A percentile compares a stretch with the other conserved stretches of the same genome.
Conservation (phyloP, 2,888 invertebrate genomes). For the Laothoe populi region DNA sequence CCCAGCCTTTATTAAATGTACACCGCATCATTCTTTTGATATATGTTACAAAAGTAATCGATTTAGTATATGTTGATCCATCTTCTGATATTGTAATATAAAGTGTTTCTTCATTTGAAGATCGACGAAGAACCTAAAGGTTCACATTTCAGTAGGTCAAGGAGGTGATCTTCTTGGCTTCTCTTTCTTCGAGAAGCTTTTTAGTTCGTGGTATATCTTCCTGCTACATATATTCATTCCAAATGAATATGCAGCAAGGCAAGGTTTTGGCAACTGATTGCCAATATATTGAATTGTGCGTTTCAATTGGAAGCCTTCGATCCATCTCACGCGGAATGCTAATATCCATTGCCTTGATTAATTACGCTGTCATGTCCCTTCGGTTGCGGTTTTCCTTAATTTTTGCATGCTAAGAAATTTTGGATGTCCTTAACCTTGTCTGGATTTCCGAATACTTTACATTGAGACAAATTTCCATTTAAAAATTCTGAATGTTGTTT, state of each 20-base stretch:
- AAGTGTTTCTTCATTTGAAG: too few species aligned
- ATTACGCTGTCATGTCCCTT: conserved; percentile 33
- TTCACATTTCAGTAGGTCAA: not conserved
- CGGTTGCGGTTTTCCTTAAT: conserved; percentile 33
- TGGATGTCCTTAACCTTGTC: conserved; percentile 11
- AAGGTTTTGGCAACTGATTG: conserved; percentile 16
- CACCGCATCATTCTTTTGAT: too few species aligned
- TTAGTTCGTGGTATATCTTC: too few species aligned
- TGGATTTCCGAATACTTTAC: not conserved
- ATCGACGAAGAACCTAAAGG: too few species aligned
- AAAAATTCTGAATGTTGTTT: too few species aligned
- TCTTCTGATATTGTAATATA: too few species aligned
- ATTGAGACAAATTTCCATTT: too few species aligned
- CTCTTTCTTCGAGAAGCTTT: not conserved
- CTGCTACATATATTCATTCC: not conserved
- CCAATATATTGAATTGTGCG: not conserved
- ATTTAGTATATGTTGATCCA: too few species aligned
- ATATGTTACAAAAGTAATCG: too few species aligned
- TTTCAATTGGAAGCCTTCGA: not conserved
- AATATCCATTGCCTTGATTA: conserved; percentile 31
- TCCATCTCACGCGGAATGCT: conserved; percentile 4
- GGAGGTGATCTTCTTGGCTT: not conserved
- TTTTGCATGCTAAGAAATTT: conserved; percentile 7
- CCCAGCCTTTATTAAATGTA: too few species aligned
- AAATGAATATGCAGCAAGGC: not conserved